Evolutionary conservation across 2,797 vertebrate genomes (phyloP), one percentile per base, ranked within the genome.

Genomic region (Chiloscyllium punctatum): DNA sequence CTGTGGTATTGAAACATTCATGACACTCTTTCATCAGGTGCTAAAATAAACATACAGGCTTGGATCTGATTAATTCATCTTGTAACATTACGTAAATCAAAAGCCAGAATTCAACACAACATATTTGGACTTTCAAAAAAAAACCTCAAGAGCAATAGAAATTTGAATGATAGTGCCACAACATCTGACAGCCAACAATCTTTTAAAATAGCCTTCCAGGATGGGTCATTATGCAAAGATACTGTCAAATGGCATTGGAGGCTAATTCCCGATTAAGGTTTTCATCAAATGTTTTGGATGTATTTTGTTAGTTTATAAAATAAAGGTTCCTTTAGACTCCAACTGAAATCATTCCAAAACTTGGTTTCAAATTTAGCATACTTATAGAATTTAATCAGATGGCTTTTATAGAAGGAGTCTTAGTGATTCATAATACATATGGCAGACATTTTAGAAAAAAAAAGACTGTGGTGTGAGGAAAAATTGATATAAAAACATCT

Each of bases 1-100:
- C 30, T n/a, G 88, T 91, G 57, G 16, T 66, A 91, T 91, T 91
- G 91, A n/a, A 91, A 91, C 33, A 91, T 91, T 57, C 57, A 68
- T 66, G 33, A 66, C 33, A n/a, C 33, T 33, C n/a, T 91, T 91
- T 91, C 33, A 66, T 91, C 18, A 66, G 57, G 53, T 91, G 57
- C 30, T 91, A 62, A 62, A 66, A 62, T 66, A 91, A 91, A 68
- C 16, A 33, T 66, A 13, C 16, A 21, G 88, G 53, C 51, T 57
- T 57, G 13, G 51, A 15, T 11, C 87, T 66, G 53, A 66, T 91
- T 91, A 37, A 18, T 62, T 33, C 18, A 5, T 48, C 23, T 91
- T 66, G n/a, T 37, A 91, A n/a, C 30, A 9, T 1, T n/a, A 30
- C 11, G 57, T 66, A 91, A 62, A 66, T 68, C 57, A 66, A 18